Conservation (phyloP, 1,140 invertebrate species). For the Macrostomum lignano region DNA sequence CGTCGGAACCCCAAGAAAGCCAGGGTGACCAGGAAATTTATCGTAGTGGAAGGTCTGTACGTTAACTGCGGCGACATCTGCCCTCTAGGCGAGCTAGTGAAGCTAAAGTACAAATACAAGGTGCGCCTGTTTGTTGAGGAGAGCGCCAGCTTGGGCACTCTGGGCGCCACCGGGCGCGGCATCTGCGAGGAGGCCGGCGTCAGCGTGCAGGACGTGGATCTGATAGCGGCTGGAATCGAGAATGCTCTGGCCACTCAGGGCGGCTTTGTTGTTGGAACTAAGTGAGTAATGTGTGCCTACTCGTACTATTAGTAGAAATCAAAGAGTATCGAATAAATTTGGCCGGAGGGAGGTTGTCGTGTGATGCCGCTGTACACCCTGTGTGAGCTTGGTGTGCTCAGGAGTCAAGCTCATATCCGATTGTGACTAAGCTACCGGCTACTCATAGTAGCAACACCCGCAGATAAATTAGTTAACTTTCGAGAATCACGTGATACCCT, state of each 20-base stretch:
- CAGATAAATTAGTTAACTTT: too few species aligned
- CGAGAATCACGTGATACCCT: too few species aligned
- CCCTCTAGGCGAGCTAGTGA: slow-evolving; percentile 48
- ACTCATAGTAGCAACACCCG: too few species aligned
- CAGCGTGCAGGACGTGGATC: slow-evolving; percentile 30
- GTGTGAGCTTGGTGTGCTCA: too few species aligned
- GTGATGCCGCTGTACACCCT: too few species aligned
- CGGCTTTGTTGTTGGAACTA: neutral
- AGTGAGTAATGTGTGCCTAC: neutral
- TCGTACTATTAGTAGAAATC: slow-evolving; percentile 2
- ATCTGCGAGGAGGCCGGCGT: slow-evolving; percentile 56
- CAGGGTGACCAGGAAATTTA: slow-evolving; percentile 42
- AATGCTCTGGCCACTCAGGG: slow-evolving; percentile 41
- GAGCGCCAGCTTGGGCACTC: slow-evolving; percentile 57
- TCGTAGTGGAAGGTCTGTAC: slow-evolving; percentile 74
- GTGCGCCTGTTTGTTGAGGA: slow-evolving; percentile 75
- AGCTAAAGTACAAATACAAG: slow-evolving; percentile 56
- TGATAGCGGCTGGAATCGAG: slow-evolving; percentile 60
- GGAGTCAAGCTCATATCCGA: too few species aligned
- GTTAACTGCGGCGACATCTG: slow-evolving; percentile 63
- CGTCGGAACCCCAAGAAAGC: slow-evolving; percentile 44
- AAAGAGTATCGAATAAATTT: slow-evolving; percentile 2
- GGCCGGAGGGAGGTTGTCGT: slow-evolving; percentile 4
- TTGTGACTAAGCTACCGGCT: too few species aligned
- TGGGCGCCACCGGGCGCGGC: slow-evolving; percentile 53